Conservation (phyloP, 1,140 invertebrate species). For the Diachasma alloeum region DNA sequence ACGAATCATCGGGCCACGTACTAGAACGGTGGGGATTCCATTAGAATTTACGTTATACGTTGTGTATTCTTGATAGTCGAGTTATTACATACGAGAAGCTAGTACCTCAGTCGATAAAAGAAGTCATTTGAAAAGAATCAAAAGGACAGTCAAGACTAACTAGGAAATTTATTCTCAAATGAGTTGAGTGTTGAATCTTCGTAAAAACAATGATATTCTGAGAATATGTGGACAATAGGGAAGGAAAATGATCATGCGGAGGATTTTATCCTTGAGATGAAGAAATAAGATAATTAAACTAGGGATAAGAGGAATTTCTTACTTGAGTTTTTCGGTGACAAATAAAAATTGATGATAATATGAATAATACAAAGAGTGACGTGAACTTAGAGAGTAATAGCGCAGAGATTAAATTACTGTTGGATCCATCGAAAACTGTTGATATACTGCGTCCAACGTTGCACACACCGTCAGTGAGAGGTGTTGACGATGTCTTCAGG, state of each 20-base stretch:
- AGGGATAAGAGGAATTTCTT: neutral
- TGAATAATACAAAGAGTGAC: neutral
- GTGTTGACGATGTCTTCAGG: slow-evolving; percentile 65
- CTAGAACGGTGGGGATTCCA: slow-evolving; percentile 5
- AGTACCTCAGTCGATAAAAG: neutral
- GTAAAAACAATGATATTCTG: neutral
- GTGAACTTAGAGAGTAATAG: neutral
- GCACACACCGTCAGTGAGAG: slow-evolving; percentile 45
- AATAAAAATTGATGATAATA: neutral
- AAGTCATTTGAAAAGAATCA: neutral
- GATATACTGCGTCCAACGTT: slow-evolving; percentile 44
- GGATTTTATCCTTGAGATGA: neutral
- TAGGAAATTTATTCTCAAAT: too few species aligned
- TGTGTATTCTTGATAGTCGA: slow-evolving; percentile 2
- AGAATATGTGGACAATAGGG: neutral
- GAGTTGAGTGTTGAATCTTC: too few species aligned
- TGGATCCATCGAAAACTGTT: slow-evolving; percentile 38
- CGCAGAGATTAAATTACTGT: slow-evolving; percentile 11
- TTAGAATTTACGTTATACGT: slow-evolving; percentile 8
- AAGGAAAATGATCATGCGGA: neutral
- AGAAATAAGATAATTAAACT: neutral
- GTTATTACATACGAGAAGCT: neutral
- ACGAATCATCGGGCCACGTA: neutral
- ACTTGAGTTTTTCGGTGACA: neutral
- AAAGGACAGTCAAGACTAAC: too few species aligned